phyloP scores from a whole-genome alignment of 2,888 invertebrate species.

The Ptychoptera contaminata region DNA sequence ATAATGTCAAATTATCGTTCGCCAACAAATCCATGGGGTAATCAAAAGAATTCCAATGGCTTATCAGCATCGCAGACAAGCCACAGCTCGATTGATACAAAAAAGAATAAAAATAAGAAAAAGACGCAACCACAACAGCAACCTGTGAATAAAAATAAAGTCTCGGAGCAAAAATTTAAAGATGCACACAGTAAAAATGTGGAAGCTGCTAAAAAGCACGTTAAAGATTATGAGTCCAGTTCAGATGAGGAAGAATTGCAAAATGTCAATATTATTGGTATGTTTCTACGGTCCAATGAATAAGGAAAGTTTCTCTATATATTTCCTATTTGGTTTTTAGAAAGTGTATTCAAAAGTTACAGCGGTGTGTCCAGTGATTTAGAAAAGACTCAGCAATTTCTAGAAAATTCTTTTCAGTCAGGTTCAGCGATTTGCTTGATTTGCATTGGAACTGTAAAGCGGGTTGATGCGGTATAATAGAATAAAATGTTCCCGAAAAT shows the following conservation, averaged over 20 bases:
- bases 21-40: no score
- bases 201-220: constrained; percentile 33
- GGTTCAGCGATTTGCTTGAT: constrained; percentile 74
- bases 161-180: constrained; percentile 21
- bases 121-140: background rate
- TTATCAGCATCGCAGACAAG: no score
- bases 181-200: constrained; percentile 34
- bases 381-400: constrained; percentile 48
- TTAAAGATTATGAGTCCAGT: constrained; percentile 35
- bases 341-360: constrained; percentile 35
- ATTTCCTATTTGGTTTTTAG: constrained; percentile 18
- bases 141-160: background rate
- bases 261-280: constrained; percentile 33
- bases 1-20: no score
- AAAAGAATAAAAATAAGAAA: no score
- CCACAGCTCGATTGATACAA: no score
- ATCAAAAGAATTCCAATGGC: no score
- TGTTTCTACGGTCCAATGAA: background rate
- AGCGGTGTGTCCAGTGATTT: constrained; percentile 31
- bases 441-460: constrained; percentile 75
- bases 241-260: constrained; percentile 38
- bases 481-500: constrained; percentile 3
- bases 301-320: background rate
- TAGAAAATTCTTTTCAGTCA: constrained; percentile 65
- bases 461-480: constrained; percentile 53